A percentile compares a stretch with the other conserved stretches of the same genome.
Evolutionary conservation across 2,113 vertebrate species (phyloP).

Genomic region (Loxodonta africana): DNA sequence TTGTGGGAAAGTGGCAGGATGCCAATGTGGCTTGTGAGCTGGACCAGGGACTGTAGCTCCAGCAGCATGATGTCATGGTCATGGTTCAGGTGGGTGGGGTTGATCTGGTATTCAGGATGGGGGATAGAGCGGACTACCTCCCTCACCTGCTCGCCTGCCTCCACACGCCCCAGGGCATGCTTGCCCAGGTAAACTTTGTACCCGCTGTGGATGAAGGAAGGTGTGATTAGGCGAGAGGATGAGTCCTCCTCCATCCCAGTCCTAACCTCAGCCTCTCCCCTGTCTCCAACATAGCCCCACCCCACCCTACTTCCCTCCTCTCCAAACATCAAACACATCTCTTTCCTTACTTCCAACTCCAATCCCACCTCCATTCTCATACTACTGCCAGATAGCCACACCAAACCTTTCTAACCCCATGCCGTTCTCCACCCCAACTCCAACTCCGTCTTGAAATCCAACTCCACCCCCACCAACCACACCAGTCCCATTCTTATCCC

Average conservation of each 20-base stretch:
- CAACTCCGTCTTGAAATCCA: neutral
- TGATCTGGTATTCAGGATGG: constrained; percentile 77
- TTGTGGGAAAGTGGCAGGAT: constrained; percentile 55
- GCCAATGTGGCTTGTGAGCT: constrained; percentile 22
- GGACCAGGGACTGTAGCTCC: constrained; percentile 68
- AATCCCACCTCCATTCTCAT: neutral
- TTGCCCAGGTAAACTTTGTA: constrained; percentile 82
- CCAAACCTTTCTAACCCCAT: neutral
- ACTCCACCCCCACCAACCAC: accelerated
- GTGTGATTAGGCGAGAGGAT: neutral
- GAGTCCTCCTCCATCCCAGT: neutral
- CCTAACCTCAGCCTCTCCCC: neutral
- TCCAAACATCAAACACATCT: neutral
- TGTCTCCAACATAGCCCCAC: neutral
- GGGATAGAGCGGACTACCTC: constrained; percentile 60
- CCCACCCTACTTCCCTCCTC: neutral
- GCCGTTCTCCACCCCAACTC: too few relatives aligned
- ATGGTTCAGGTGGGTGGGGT: constrained; percentile 75
- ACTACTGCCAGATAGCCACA: neutral
- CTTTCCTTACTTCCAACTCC: neutral
- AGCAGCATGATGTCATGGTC: constrained; percentile 87
- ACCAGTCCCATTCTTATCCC: neutral
- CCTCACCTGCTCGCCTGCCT: constrained; percentile 70
- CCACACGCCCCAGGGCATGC: constrained; percentile 65
- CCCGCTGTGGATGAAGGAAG: constrained; percentile 57